These are phyloP conservation scores for Psylliodes chrysocephalus DNA, from an alignment of 2,888 invertebrate species.

Conservation along the genomic window DNA sequence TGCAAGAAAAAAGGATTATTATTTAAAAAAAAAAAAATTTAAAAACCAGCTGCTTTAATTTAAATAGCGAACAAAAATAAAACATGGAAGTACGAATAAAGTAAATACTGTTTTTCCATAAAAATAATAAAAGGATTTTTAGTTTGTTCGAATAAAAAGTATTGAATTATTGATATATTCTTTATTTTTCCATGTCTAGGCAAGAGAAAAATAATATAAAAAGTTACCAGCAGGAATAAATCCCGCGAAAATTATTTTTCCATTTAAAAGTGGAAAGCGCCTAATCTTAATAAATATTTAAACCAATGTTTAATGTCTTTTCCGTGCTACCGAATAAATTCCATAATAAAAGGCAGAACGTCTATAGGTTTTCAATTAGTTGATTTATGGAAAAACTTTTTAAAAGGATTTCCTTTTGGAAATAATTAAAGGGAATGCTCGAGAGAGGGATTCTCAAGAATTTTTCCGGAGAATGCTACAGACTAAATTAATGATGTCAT, in stretches of 20 bases:
- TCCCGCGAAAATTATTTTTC: constrained; percentile 14
- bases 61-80: no score
- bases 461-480: neutral
- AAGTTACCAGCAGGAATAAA: constrained; percentile 8
- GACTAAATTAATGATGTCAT: constrained; percentile 19
- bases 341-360: constrained; percentile 24
- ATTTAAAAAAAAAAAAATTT: no score
- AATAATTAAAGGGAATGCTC: constrained; percentile 24
- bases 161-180: no score
- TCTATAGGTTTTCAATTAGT: constrained; percentile 33
- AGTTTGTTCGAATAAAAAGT: no score
- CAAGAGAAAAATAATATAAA: neutral
- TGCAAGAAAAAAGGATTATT: no score
- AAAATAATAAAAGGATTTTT: no score
- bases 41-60: no score
- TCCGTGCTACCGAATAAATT: constrained; percentile 34
- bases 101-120: no score
- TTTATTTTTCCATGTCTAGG: no score
- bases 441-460: neutral
- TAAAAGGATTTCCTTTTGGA: constrained; percentile 17
- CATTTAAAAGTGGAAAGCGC: constrained; percentile 8
- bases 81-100: no score
- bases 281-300: constrained; percentile 37
- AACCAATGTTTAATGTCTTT: constrained; percentile 35
- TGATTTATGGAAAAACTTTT: constrained; percentile 27